These are phyloP conservation scores for Cryptus armator DNA, from an alignment of 2,888 invertebrate species.

Conservation along the genomic window DNA sequence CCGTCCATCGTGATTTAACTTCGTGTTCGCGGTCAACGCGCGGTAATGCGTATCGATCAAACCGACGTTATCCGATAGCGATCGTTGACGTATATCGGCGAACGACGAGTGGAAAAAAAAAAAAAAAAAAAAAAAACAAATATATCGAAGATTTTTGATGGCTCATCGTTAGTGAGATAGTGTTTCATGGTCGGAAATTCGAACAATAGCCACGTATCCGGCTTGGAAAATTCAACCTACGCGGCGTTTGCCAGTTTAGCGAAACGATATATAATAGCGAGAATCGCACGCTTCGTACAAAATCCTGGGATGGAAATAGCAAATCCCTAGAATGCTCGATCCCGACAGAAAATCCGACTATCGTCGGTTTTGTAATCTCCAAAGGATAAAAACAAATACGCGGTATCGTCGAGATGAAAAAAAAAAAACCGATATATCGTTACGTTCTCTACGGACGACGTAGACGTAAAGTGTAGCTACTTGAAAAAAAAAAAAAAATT, in stretches of 20 bases:
- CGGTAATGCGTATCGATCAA: constrained; percentile 46
- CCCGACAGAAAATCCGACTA: not conserved
- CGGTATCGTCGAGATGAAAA: constrained; percentile 7
- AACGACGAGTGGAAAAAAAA: not conserved
- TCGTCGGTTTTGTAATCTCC: not conserved
- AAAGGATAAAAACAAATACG: constrained; percentile 11
- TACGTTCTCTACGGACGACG: not conserved
- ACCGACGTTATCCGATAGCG: not conserved
- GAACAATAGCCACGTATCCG: not conserved
- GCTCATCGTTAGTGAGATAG: not conserved
- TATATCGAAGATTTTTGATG: not conserved
- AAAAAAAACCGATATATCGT: not conserved
- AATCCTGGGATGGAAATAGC: constrained; percentile 37
- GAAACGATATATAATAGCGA: constrained; percentile 6
- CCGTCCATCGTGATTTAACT: constrained; percentile 19
- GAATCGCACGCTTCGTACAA: constrained; percentile 32
- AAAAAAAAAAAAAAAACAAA: constrained; percentile 10
- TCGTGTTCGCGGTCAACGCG: constrained; percentile 17
- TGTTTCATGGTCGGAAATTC: not conserved
- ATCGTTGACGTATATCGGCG: constrained; percentile 35
- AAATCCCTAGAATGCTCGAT: constrained; percentile 14
- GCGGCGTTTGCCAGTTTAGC: not conserved
- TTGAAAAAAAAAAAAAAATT: not conserved
- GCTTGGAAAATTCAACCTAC: not conserved
- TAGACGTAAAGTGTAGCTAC: not conserved